These are phyloP conservation scores for Chloroceryle aenea DNA, from an alignment of 2,113 vertebrate genomes.

Conservation along the genomic window DNA sequence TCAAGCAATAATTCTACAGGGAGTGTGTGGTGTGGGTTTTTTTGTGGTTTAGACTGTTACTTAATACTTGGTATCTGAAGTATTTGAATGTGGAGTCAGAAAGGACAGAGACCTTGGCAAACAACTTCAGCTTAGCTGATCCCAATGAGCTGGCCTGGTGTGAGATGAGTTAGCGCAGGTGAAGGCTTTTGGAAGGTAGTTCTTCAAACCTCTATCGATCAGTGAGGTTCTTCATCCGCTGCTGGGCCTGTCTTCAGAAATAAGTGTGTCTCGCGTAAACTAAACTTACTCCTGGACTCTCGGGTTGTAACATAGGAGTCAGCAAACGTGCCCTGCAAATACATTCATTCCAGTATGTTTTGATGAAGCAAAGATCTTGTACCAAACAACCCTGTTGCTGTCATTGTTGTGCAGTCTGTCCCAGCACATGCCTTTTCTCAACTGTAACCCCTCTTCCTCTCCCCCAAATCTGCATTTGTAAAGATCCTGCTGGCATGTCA, in stretches of 20 bases:
- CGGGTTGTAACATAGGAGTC: neutral
- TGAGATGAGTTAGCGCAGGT: neutral
- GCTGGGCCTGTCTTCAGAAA: neutral
- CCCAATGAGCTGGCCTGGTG: fast-evolving
- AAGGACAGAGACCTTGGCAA: neutral
- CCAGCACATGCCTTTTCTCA: neutral
- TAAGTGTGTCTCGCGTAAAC: neutral
- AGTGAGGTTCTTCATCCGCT: neutral
- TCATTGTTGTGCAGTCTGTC: neutral
- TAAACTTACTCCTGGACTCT: neutral
- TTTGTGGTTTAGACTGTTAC: neutral
- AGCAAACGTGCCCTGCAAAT: neutral
- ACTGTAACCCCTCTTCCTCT: fast-evolving
- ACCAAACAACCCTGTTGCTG: neutral
- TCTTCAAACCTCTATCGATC: neutral
- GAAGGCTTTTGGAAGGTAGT: neutral
- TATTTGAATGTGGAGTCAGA: neutral
- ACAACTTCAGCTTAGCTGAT: neutral
- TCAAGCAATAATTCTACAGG: neutral
- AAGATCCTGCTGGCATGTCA: neutral
- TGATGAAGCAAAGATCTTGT: neutral
- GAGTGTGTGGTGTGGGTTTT: neutral
- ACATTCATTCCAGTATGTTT: neutral
- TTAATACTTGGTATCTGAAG: neutral
- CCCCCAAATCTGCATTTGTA: neutral